These are phyloP conservation scores for Pseudomyrmex cubaensis DNA, from an alignment of 1,140 invertebrate genomes.

Conservation along the genomic window DNA sequence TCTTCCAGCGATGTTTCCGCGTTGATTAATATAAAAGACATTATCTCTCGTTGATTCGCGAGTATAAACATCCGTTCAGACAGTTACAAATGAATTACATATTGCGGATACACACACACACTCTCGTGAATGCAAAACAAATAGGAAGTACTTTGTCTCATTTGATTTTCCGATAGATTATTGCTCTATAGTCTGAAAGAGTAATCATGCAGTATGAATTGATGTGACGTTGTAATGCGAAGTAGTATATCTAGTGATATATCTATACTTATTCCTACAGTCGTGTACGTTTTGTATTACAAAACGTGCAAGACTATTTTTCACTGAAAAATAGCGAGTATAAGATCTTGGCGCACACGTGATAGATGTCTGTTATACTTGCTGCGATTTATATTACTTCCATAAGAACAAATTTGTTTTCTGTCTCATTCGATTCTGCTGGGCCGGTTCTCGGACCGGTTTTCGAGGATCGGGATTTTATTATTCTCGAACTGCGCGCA, in stretches of 20 bases:
- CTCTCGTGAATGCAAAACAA: too few species aligned
- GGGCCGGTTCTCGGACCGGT: background rate
- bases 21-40: conserved; percentile 50
- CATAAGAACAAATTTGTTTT: conserved; percentile 1
- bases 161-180: background rate
- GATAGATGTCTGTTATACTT: background rate
- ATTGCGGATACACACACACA: background rate
- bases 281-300: too few species aligned
- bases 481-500: background rate
- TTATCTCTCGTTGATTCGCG: conserved; percentile 38
- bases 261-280: too few species aligned
- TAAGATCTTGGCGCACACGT: background rate
- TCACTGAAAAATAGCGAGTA: background rate
- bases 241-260: too few species aligned
- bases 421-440: background rate
- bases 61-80: background rate
- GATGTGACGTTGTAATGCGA: background rate
- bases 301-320: background rate
- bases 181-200: background rate
- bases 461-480: background rate
- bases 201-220: background rate
- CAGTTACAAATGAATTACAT: background rate
- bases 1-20: background rate
- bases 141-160: background rate
- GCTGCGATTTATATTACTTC: conserved; percentile 4